phyloP scores from a whole-genome alignment of 2,797 vertebrate genomes.

The Atherinosoma microstoma region DNA sequence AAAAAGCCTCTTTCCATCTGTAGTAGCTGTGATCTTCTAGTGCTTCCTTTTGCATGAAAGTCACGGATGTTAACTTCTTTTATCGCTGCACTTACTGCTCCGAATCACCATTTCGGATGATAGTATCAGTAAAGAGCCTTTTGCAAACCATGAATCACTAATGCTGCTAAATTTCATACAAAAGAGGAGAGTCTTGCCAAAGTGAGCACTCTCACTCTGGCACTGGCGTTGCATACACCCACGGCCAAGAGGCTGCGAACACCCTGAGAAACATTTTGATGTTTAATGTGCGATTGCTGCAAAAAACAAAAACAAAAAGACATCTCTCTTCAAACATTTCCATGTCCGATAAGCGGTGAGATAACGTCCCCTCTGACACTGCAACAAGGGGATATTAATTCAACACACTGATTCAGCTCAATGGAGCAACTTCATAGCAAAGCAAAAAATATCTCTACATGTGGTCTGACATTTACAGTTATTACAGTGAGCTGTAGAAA shows the following conservation, averaged over 20 bases:
- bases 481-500: slow-evolving; percentile 9
- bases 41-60: slow-evolving; percentile 3
- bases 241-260: slow-evolving; percentile 16
- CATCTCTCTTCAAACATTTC: slow-evolving; percentile 63
- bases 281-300: slow-evolving; percentile 56
- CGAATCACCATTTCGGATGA: slow-evolving; percentile 31
- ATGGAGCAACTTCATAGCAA: slow-evolving; percentile 3
- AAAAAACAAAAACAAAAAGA: slow-evolving; percentile 57
- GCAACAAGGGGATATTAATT: slow-evolving; percentile 16
- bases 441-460: slow-evolving; percentile 6
- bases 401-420: slow-evolving; percentile 18
- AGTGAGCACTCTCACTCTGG: slow-evolving; percentile 20
- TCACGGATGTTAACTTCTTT: slow-evolving; percentile 29
- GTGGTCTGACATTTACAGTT: slow-evolving; percentile 25
- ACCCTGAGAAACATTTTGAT: slow-evolving; percentile 41
- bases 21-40: background rate
- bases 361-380: slow-evolving; percentile 19
- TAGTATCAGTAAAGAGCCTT: slow-evolving; percentile 29
- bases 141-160: slow-evolving; percentile 57
- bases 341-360: slow-evolving; percentile 29
- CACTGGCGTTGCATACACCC: slow-evolving; percentile 28
- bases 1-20: slow-evolving; percentile 7
- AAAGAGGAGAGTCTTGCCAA: slow-evolving; percentile 20
- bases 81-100: slow-evolving; percentile 24
- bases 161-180: slow-evolving; percentile 31